Base-by-base conservation (phyloP, 2,888 invertebrate species). In the Caenorhabditis afra region DNA sequence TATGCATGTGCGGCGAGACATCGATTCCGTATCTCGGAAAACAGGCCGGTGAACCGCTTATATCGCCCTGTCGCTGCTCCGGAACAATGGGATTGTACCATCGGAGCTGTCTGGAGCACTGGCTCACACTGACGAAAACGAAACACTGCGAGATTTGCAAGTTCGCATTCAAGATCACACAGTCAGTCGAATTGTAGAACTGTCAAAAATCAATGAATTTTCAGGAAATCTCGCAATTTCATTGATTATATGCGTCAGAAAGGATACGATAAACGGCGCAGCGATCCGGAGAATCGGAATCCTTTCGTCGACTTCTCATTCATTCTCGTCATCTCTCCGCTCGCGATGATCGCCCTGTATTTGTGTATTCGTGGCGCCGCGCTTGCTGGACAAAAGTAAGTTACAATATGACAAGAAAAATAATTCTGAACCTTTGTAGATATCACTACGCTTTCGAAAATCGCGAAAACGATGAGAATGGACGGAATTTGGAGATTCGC, bases 91-190 rank as follows among this genome's bases (percentile, higher is more conserved):
- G 94, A 0, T 92, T 94, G 66, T 93, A 94, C 12, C 94, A 94
- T 90, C 92, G 94, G 1, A 93, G 93, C 73, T 95, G 94, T 89
- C 91, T 94, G 84, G 94, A 94, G 91, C 92, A 93, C 62, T 95
- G 94, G 94, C 91, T 94, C 45, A 92, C 92, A 20, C 89, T 92
- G 3, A 94, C 94, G 1, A 94, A 94, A 89, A 93, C 94, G 1
- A 94, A 94, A 37, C 93, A 93, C 76, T 95, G 95, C 89, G 94
- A 95, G 89, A 92, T 95, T 20, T 95, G 95, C 90, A 93, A 94
- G 20, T 93, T 93, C 55, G 91, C 92, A 59, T 94, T 94, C 87
- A 90, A 92, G n/a, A 93, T 94, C 0, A 92, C 92, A 84, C 92
- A 94, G 37, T 93, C 16, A 47, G 78, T 65, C 3, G 23, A 53